These are phyloP conservation scores for Microtus ochrogaster DNA, from an alignment of 2,113 vertebrate genomes.

Conservation along the genomic window DNA sequence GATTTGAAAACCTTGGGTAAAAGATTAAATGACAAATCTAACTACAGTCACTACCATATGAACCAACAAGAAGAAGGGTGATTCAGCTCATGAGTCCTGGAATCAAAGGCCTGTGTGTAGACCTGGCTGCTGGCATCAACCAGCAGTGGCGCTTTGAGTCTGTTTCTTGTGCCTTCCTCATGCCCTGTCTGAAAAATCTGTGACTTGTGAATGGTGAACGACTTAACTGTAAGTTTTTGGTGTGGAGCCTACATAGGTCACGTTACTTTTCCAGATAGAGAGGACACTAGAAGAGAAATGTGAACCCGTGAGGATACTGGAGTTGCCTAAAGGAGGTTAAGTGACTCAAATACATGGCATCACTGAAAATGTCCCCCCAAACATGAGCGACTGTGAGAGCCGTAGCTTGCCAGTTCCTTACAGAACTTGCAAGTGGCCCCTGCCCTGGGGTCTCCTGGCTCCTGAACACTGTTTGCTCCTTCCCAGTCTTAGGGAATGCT, in stretches of 20 bases:
- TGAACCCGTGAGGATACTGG: background rate
- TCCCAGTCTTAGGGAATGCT: background rate
- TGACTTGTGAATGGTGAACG: background rate
- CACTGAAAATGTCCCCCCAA: background rate
- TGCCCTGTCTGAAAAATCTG: background rate
- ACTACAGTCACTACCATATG: background rate
- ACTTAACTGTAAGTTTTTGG: background rate
- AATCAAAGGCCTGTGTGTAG: background rate
- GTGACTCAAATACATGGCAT: too few species aligned
- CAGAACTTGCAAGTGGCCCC: background rate
- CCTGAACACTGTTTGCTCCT: background rate
- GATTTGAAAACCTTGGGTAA: background rate
- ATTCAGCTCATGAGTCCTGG: background rate
- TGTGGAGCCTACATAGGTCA: background rate
- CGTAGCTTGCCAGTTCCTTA: background rate
- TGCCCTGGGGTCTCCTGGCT: too few species aligned
- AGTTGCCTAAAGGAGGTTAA: background rate
- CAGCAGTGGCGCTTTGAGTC: background rate
- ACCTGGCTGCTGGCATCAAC: background rate
- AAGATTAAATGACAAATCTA: background rate
- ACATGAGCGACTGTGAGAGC: background rate
- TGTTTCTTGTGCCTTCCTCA: background rate
- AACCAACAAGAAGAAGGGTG: background rate
- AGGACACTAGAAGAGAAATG: background rate
- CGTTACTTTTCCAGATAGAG: background rate